These are phyloP conservation scores for Brachypterus glaber DNA, from an alignment of 2,888 invertebrate genomes.

Conservation along the genomic window DNA sequence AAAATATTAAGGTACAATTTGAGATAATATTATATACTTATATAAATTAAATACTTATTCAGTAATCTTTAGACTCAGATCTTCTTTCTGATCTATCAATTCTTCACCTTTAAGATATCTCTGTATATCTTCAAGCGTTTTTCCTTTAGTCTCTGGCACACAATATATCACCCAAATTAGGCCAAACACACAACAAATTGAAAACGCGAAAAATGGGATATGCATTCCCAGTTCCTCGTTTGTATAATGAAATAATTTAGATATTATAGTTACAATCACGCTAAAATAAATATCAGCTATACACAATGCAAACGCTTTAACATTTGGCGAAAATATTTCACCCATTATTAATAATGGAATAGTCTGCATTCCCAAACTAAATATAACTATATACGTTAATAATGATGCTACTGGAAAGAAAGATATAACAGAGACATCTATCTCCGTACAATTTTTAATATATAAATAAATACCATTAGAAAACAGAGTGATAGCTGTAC, in stretches of 20 bases:
- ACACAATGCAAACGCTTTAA: constrained; percentile 48
- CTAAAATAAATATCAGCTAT: constrained; percentile 46
- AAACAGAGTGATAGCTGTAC: constrained; percentile 38
- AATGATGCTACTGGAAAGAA: constrained; percentile 42
- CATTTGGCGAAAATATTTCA: constrained; percentile 48
- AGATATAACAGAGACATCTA: constrained; percentile 33
- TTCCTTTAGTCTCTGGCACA: constrained; percentile 46
- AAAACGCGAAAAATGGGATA: constrained; percentile 42
- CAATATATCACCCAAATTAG: constrained; percentile 38
- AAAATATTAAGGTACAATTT: no score
- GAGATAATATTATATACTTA: no score
- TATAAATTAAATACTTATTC: no score
- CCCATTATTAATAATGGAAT: constrained; percentile 45
- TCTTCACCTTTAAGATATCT: constrained; percentile 24
- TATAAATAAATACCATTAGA: constrained; percentile 41
- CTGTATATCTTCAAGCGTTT: constrained; percentile 44
- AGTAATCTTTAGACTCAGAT: no score
- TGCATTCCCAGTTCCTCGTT: constrained; percentile 38
- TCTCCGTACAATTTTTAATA: constrained; percentile 34
- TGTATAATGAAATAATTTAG: constrained; percentile 41
- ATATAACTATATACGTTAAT: constrained; percentile 42
- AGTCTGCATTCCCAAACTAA: constrained; percentile 45
- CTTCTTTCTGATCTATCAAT: constrained; percentile 8
- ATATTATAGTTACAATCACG: constrained; percentile 40
- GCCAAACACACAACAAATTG: constrained; percentile 35